Evolutionary conservation across 2,888 invertebrate genomes (phyloP).

Genomic region (Reticulitermes lucifugus): DNA sequence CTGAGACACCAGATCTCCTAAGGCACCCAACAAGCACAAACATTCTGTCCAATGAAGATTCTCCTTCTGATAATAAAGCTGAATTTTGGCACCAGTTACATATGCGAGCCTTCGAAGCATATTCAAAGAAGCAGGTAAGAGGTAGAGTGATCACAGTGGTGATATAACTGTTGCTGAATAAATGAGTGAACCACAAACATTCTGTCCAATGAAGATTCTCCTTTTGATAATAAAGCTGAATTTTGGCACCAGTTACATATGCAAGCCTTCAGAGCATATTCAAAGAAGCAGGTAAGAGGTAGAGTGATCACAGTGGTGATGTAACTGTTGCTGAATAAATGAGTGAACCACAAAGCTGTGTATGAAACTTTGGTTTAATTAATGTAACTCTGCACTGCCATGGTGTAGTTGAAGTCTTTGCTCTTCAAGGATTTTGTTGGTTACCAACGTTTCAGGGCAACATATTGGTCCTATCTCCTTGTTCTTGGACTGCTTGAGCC

Average conservation of each 20-base stretch:
- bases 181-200: constrained; percentile 57
- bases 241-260: constrained; percentile 61
- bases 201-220: constrained; percentile 52
- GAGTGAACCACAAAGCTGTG: too few species aligned
- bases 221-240: constrained; percentile 21
- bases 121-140: constrained; percentile 53
- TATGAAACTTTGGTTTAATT: too few species aligned
- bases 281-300: constrained; percentile 45
- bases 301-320: too few species aligned
- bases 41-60: constrained; percentile 54
- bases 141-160: too few species aligned
- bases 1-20: constrained; percentile 65
- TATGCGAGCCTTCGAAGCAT: constrained; percentile 62
- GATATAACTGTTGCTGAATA: too few species aligned
- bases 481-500: too few species aligned
- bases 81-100: constrained; percentile 60
- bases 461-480: too few species aligned
- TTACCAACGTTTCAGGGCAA: too few species aligned
- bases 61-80: constrained; percentile 1
- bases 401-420: too few species aligned
- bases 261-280: constrained; percentile 61
- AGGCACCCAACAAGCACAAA: constrained; percentile 63
- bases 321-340: too few species aligned
- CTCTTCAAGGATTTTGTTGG: too few species aligned
- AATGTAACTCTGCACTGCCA: too few species aligned